Base-by-base conservation (phyloP, 2,113 vertebrate species). In the Pycnonotus jocosus region DNA sequence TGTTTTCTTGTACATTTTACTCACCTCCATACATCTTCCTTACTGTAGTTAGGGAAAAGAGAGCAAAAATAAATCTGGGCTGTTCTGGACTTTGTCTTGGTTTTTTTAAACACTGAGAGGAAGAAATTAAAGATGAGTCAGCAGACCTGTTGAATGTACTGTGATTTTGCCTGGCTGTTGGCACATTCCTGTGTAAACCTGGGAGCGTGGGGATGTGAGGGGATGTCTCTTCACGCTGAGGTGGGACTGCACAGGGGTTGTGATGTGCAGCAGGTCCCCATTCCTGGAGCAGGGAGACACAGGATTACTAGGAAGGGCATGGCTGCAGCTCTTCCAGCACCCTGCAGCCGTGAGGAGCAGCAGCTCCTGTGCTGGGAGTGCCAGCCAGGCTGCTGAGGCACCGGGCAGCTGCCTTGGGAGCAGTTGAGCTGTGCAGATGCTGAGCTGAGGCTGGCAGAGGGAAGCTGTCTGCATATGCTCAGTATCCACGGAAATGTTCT, bases 171-270 rank as follows among this genome's bases (percentile, higher is more conserved):
- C 66, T 71, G 56, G 3, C 54, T 66, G 25, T 37, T 57, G n/a
- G 27, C 33, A 24, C 14, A 12, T 42, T 50, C 2, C 14, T 0
- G 0, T 16, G 15, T 56, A 18, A 74, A 48, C 9, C 27, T 47
- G 27, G 4, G 40, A 47, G 27, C 3, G 18, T 28, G 13, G 13
- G 22, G 33, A 2, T 56, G 11, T 8, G 35, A 54, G 66, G 47
- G 27, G 45, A 16, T 68, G 30, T 31, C 31, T 66, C 30, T 38
- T 58, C 2, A 2, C 2, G 3, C n/a, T 23, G 27, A 1, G 8
- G n/a, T 10, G 37, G 44, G 44, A 51, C n/a, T 35, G 28, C 6
- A 9, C 61, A 24, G 56, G 30, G 35, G 22, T 31, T 2, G 1
- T 15, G 61, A 17, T 9, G 44, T 3, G 16, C 70, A 47, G 56